Conservation (phyloP, 2,113 vertebrate species). For the Macrotis lagotis region DNA sequence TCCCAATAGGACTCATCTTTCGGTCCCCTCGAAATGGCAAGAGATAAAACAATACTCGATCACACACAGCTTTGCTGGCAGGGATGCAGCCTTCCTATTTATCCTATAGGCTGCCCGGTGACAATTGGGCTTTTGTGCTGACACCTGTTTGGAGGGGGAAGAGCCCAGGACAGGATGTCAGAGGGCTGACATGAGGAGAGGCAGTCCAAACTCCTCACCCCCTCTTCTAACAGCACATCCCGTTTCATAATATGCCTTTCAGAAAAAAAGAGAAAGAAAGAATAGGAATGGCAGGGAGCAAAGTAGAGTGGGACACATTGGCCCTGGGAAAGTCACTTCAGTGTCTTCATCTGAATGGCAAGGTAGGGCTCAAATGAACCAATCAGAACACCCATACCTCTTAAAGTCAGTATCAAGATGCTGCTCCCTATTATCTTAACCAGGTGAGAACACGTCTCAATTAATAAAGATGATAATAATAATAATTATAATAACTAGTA, state of each 20-base stretch:
- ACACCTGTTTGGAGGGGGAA: conserved; percentile 57
- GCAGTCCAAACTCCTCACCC: conserved; percentile 64
- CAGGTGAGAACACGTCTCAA: neutral
- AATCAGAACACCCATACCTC: neutral
- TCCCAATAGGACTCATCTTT: conserved; percentile 40
- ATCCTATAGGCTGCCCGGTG: conserved; percentile 61
- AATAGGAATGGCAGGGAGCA: neutral
- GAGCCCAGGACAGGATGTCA: conserved; percentile 26
- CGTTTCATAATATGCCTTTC: conserved; percentile 49
- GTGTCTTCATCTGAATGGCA: neutral
- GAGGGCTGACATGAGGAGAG: conserved; percentile 47
- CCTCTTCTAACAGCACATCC: conserved; percentile 32
- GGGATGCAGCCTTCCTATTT: conserved; percentile 55
- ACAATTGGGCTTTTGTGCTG: conserved; percentile 71
- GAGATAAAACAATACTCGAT: conserved; percentile 76
- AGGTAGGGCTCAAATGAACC: neutral
- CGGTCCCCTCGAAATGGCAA: conserved; percentile 61
- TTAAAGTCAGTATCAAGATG: neutral
- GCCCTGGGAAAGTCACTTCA: neutral
- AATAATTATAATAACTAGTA: neutral
- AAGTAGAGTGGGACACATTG: neutral
- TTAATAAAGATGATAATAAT: neutral
- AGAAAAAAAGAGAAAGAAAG: conserved; percentile 35
- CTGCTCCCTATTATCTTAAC: neutral
- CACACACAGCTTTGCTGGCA: conserved; percentile 62